Percentiles rank a stretch among this genome's conserved stretches.
Evolutionary conservation across 2,888 invertebrate species (phyloP).

Genomic region (Hemaris fuciformis): DNA sequence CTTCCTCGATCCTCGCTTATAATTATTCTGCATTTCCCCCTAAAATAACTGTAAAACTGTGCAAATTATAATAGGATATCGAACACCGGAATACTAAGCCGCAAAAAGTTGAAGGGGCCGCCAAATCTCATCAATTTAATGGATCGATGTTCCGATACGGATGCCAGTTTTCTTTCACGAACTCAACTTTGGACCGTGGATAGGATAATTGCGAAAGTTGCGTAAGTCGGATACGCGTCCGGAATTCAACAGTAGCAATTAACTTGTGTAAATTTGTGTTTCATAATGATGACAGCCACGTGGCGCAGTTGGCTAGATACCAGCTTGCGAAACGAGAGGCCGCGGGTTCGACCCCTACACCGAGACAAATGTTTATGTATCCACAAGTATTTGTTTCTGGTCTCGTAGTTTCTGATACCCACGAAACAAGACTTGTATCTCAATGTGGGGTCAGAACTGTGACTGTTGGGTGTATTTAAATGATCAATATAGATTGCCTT

Average conservation of each 20-base stretch:
- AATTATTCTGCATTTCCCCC: background rate
- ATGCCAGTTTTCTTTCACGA: slow-evolving; percentile 9
- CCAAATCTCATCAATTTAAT: slow-evolving; percentile 15
- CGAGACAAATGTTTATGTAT: too few relatives aligned
- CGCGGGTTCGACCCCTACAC: too few relatives aligned
- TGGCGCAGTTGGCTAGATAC: too few relatives aligned
- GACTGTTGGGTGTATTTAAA: too few relatives aligned
- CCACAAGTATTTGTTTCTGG: too few relatives aligned
- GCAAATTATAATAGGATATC: background rate
- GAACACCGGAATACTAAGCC: background rate
- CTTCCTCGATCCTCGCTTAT: background rate
- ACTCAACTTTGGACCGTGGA: background rate
- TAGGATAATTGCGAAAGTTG: slow-evolving; percentile 21
- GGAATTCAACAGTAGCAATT: background rate
- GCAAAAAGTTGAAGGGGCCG: background rate
- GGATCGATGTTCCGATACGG: background rate
- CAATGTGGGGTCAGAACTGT: too few relatives aligned
- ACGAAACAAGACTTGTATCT: too few relatives aligned
- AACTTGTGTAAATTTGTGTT: background rate
- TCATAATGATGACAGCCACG: too few relatives aligned
- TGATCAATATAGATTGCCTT: too few relatives aligned
- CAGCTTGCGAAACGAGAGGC: too few relatives aligned
- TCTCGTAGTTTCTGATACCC: too few relatives aligned
- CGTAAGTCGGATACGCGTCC: slow-evolving; percentile 8
- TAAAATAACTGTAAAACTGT: background rate